Evolutionary conservation across 2,113 vertebrate species (phyloP).

Genomic region (Connochaetes taurinus): DNA sequence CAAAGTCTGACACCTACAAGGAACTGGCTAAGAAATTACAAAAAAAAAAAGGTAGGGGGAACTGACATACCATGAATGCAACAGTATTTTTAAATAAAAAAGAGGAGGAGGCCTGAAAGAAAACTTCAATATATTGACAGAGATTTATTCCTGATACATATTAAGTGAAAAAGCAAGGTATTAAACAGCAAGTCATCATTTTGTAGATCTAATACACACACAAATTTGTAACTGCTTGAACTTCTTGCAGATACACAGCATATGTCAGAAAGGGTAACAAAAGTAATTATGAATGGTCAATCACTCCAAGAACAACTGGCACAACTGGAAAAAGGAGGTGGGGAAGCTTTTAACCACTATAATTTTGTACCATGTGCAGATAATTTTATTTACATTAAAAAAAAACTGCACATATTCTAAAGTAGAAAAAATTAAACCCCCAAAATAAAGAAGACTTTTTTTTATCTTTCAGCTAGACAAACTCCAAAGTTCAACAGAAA

Average conservation of each 20-base stretch:
- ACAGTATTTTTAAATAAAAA: neutral
- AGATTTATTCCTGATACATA: neutral
- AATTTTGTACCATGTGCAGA: neutral
- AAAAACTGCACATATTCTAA: neutral
- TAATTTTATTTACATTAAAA: neutral
- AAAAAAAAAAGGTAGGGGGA: neutral
- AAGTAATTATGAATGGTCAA: neutral
- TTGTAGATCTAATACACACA: neutral
- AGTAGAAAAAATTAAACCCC: neutral
- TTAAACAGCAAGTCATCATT: neutral
- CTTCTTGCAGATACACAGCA: neutral
- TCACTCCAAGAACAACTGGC: neutral
- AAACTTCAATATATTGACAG: neutral
- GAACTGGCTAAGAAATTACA: neutral
- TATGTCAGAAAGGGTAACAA: neutral
- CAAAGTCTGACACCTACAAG: neutral
- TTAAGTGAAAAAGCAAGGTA: neutral
- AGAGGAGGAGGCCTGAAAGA: neutral
- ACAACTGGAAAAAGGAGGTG: neutral
- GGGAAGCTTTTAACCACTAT: neutral
- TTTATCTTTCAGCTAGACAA: neutral
- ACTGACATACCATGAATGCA: neutral
- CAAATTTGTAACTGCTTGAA: neutral
- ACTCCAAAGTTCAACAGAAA: neutral
- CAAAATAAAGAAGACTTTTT: neutral